Evolutionary conservation across 2,888 invertebrate genomes (phyloP).

Genomic region (Leistus spinibarbis): DNA sequence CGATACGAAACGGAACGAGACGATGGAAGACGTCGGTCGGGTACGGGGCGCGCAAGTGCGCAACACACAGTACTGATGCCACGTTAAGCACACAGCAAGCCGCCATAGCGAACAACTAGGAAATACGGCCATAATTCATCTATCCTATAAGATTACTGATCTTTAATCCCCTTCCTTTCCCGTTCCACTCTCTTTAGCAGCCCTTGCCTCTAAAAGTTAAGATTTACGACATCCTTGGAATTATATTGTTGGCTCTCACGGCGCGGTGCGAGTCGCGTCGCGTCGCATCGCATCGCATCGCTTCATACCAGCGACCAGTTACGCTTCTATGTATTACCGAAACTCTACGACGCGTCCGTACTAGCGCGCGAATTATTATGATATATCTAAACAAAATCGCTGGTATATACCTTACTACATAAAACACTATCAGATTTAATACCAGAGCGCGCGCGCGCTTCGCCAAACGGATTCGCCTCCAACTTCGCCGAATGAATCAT

Average conservation of each 20-base stretch:
- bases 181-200: constrained; percentile 61
- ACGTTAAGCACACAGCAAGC: constrained; percentile 30
- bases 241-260: constrained; percentile 66
- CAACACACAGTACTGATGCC: constrained; percentile 35
- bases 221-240: constrained; percentile 71
- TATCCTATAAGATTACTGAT: constrained; percentile 74
- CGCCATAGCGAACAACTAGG: constrained; percentile 49
- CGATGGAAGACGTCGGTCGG: constrained; percentile 29
- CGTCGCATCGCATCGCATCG: background rate
- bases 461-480: background rate
- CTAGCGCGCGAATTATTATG: constrained; percentile 57
- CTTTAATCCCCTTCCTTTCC: constrained; percentile 72
- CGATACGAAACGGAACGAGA: constrained; percentile 19
- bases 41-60: constrained; percentile 32
- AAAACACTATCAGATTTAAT: constrained; percentile 53
- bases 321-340: constrained; percentile 13
- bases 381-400: constrained; percentile 61
- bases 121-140: constrained; percentile 71
- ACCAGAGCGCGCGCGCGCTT: background rate
- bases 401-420: constrained; percentile 52
- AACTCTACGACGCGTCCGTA: background rate
- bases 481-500: background rate
- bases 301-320: constrained; percentile 56
- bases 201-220: constrained; percentile 68
- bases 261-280: constrained; percentile 44